Evolutionary conservation across 2,113 vertebrate species (phyloP).

Genomic region (Actenoides hombroni): DNA sequence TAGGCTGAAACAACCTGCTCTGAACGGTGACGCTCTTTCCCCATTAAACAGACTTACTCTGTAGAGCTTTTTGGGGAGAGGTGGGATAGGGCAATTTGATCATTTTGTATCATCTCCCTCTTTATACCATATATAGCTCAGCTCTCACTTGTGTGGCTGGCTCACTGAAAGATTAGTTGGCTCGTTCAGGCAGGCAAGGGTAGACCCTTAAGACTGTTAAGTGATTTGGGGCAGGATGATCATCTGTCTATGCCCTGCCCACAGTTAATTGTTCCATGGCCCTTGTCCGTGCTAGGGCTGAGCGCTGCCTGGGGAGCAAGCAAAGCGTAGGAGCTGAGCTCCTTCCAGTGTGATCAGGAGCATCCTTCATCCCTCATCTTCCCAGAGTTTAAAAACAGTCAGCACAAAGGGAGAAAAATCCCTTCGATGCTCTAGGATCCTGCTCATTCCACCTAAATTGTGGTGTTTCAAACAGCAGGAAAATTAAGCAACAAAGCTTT

Average conservation of each 20-base stretch:
- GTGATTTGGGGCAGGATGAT: slow-evolving; percentile 58
- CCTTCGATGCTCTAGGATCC: neutral
- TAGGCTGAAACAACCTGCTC: neutral
- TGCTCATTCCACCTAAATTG: neutral
- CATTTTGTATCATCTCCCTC: neutral
- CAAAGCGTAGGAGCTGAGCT: neutral
- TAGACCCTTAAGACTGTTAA: slow-evolving; percentile 61
- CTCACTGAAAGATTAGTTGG: slow-evolving; percentile 33
- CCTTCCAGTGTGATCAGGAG: neutral
- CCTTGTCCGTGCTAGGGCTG: neutral
- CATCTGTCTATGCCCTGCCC: slow-evolving; percentile 11
- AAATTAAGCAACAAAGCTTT: neutral
- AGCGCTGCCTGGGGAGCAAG: neutral
- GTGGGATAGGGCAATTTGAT: neutral
- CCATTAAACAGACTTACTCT: accelerated
- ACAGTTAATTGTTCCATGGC: slow-evolving; percentile 36
- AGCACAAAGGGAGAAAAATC: neutral
- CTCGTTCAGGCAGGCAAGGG: slow-evolving; percentile 9
- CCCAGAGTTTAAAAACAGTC: neutral
- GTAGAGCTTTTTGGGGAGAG: neutral
- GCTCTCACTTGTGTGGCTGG: neutral
- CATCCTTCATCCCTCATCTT: neutral
- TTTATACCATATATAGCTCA: neutral
- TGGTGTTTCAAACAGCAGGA: neutral
- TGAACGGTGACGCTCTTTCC: neutral